Conservation (phyloP, 2,797 vertebrate species). For the Clamator glandarius region DNA sequence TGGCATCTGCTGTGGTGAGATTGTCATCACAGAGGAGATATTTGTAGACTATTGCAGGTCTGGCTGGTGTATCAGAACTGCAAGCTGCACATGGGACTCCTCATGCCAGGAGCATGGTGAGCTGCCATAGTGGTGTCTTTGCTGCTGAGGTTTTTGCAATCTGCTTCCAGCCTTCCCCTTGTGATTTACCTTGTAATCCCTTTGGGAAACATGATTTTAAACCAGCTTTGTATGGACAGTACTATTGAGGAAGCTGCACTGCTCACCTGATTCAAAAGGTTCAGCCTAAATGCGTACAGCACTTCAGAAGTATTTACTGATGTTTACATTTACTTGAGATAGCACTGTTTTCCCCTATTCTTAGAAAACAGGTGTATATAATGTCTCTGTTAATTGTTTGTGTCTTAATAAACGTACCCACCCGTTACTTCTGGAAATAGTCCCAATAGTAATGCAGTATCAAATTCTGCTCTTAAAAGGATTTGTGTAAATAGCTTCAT, state of each 20-base stretch:
- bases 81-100: background rate
- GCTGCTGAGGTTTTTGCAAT: background rate
- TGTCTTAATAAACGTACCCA: background rate
- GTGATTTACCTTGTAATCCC: background rate
- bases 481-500: background rate
- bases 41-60: background rate
- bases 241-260: background rate
- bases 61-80: background rate
- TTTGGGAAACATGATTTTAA: background rate
- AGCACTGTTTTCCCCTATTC: background rate
- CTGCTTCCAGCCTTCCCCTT: rapidly evolving
- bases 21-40: background rate
- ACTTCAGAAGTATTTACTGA: background rate
- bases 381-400: background rate
- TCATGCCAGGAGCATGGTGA: background rate
- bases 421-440: background rate
- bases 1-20: background rate
- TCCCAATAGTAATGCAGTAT: background rate
- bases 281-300: background rate
- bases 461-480: background rate
- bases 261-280: background rate
- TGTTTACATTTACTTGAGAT: background rate
- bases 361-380: background rate
- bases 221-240: background rate
- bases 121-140: background rate